phyloP scores from a whole-genome alignment of 2,797 vertebrate genomes.

The Pantherophis vulpinus region DNA sequence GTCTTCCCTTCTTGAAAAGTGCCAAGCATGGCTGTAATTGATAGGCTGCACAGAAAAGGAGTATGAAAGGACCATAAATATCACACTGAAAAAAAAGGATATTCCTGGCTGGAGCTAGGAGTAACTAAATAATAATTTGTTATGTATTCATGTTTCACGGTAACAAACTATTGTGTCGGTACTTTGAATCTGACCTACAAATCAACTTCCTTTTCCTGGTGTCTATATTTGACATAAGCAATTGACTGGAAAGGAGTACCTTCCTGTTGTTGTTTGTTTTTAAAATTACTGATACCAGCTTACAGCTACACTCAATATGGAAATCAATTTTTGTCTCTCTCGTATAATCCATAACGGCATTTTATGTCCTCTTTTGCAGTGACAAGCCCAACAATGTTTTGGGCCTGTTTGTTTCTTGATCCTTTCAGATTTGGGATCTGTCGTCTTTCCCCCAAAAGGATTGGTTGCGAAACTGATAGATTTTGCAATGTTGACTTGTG shows the following conservation, averaged over 20 bases:
- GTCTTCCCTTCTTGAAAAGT: conserved; percentile 62
- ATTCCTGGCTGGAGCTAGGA: conserved; percentile 41
- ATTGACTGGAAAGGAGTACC: neutral
- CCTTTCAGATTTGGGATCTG: neutral
- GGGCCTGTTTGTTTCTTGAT: neutral
- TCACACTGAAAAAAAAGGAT: conserved; percentile 37
- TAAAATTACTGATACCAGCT: neutral
- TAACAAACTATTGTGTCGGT: conserved; percentile 36
- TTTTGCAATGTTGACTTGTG: neutral
- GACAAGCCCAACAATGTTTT: neutral
- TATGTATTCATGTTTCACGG: conserved; percentile 49
- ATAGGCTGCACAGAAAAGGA: conserved; percentile 50
- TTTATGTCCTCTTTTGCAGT: neutral
- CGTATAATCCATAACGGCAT: neutral
- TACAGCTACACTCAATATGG: neutral
- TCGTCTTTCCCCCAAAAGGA: neutral
- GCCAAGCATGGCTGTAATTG: conserved; percentile 63
- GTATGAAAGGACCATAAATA: conserved; percentile 42
- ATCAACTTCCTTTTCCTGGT: conserved; percentile 18
- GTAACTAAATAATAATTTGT: conserved; percentile 55
- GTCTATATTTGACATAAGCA: conserved; percentile 3
- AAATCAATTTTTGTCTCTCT: neutral
- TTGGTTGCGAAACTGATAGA: neutral
- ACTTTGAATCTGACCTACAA: conserved; percentile 40
- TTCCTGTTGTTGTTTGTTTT: neutral